Evolutionary conservation across 1,140 invertebrate genomes (phyloP), one percentile per base, ranked within the genome.

Genomic region (Sycophaga agraensis): DNA sequence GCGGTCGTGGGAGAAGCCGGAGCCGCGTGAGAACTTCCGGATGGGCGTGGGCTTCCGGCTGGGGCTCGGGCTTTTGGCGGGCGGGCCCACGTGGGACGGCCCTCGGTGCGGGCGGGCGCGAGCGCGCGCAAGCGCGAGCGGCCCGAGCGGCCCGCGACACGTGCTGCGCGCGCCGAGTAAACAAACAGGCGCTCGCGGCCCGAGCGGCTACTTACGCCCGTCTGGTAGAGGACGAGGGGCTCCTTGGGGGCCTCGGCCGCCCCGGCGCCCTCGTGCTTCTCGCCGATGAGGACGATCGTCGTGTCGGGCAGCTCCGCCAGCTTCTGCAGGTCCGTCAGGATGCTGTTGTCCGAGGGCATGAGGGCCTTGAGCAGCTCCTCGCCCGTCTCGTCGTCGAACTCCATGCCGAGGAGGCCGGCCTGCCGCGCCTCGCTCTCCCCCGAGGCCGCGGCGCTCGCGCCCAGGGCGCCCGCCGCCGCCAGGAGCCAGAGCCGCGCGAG

Each of bases 11-110:
- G 73, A 81, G 78, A 79, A 79, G 78, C 75, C 70, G 74, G 78
- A 81, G 78, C 80, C 76, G 72, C 79, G 78, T 81, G 79, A 78
- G 79, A 81, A 81, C 77, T 81, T 81, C 79, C 79, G 79, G 79
- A 80, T 80, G 70, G 70, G n/a, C n/a, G n/a, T n/a, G n/a, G n/a
- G n/a, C n/a, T n/a, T n/a, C n/a, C n/a, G n/a, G n/a, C n/a, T n/a
- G n/a, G n/a, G n/a, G n/a, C n/a, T n/a, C n/a, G n/a, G n/a, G n/a
- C n/a, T n/a, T n/a, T n/a, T n/a, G n/a, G n/a, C n/a, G n/a, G n/a
- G n/a, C n/a, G n/a, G n/a, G n/a, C n/a, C n/a, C n/a, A n/a, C n/a
- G n/a, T n/a, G n/a, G n/a, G n/a, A n/a, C n/a, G n/a, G n/a, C n/a
- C n/a, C n/a, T n/a, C n/a, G n/a, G n/a, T n/a, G n/a, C n/a, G n/a